Evolutionary conservation across 2,888 invertebrate genomes (phyloP), one percentile per base, ranked within the genome.

Genomic region (Orthosia cruda): DNA sequence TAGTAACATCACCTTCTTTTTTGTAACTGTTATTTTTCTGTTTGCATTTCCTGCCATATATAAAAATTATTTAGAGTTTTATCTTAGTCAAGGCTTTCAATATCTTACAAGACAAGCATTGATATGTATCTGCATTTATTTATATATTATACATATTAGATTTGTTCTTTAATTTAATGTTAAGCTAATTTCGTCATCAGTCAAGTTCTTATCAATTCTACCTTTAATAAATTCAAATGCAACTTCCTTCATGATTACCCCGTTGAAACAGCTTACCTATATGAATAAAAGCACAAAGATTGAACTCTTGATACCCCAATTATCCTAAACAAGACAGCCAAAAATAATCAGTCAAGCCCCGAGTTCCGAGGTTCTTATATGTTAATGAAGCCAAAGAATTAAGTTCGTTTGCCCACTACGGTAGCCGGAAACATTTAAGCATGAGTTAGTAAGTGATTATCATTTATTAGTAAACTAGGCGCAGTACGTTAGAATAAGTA

Each of bases 381-480:
- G 95, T 77, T 95, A 96, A 96, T 95, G 92, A 93, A 92, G 91
- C 89, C 90, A 90, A 91, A 92, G 92, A 94, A 95, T 92, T 90
- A 93, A 93, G 91, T 94, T 91, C 87, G 89, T 92, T 92, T 88
- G 88, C 87, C 91, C 91, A 88, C 86, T 89, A 94, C 96, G 91
- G 96, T 95, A 95, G 96, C 96, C 92, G 93, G 94, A 93, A 95
- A 91, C 92, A 94, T 94, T 96, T 94, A 93, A 93, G 92, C 93
- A 92, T 92, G 91, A 93, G 87, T 95, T 93, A 94, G 91, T 90
- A 86, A 92, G 89, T 94, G 92, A 95, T 96, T 95, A 95, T 95
- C 95, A 96, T 96, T 95, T 95, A 96, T 95, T 91, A 95, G 88
- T 85, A 74, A 87, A 89, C 84, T 88, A 86, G 65, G 63, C 67